Base-by-base conservation (phyloP, 2,113 vertebrate species). In the Paradisaea rubra region DNA sequence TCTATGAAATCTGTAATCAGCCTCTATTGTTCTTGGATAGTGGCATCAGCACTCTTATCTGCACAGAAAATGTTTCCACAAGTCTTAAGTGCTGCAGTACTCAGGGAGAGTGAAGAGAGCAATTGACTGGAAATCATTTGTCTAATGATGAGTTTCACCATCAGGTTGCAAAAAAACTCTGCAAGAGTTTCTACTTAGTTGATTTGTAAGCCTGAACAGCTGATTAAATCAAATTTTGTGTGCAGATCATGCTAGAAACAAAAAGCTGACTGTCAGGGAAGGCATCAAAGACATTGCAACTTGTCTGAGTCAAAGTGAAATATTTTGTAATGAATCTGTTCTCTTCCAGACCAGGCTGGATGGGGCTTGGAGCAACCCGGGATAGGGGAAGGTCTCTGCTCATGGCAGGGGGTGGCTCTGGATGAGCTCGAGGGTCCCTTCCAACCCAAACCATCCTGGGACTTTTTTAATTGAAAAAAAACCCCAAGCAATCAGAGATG, bases 1-100 rank as follows among this genome's bases (percentile, higher is more conserved):
- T 74, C 78, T 89, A 7, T 49, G 81, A 89, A 85, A 91, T 79
- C 66, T 41, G 12, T 80, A 90, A 70, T 86, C 15, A 7, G 41
- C 56, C 49, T 56, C 69, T 95, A 1, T 95, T 94, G 80, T 93
- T 96, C 72, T 96, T 97, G 94, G 95, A 91, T 18, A 57, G 69
- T 6, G n/a, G 47, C 83, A 86, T 5, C 72, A 78, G 61, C 49
- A 2, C 81, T 77, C 35, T 69, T 80, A 88, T 80, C 93, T 91
- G 39, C 9, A 70, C 82, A 71, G 54, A 79, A 89, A 80, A 66
- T 50, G 54, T 89, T 94, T 94, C 89, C 64, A 88, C 66, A 73
- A 66, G 93, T 41, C 87, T 91, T 37, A 65, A 86, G 69, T 53
- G 91, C 5, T 0, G 0, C 35, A 33, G 37, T 25, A 15, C 56